Percentiles rank a stretch among this genome's conserved stretches.
phyloP scores from a whole-genome alignment of 1,140 invertebrate species.

The Dendroctonus valens region DNA sequence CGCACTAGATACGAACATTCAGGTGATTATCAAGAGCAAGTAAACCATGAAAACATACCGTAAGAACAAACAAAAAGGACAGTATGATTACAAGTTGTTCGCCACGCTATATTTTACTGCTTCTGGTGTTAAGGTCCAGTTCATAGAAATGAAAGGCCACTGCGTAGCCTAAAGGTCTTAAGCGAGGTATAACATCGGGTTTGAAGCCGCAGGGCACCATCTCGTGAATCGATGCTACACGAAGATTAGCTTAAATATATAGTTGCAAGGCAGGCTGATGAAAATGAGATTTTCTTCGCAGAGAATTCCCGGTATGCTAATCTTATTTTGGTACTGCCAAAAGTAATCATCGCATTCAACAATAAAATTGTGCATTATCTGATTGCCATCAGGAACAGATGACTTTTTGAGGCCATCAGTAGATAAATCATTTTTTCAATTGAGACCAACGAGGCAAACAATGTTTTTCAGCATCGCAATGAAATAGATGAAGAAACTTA shows the following conservation, averaged over 20 bases:
- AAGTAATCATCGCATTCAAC: too few species aligned
- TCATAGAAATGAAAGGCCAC: conserved; percentile 30
- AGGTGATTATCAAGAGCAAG: background rate
- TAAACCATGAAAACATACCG: conserved; percentile 11
- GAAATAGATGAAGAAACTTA: background rate
- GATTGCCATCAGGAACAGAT: too few species aligned
- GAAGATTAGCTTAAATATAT: conserved; percentile 29
- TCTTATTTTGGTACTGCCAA: too few species aligned
- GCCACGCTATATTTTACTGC: conserved; percentile 25
- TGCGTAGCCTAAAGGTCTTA: conserved; percentile 14
- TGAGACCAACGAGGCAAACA: too few species aligned
- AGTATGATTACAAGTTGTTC: conserved; percentile 21
- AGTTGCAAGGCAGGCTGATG: background rate
- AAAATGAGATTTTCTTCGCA: too few species aligned
- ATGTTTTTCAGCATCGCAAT: background rate
- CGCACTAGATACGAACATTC: background rate
- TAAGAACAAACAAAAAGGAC: conserved; percentile 6
- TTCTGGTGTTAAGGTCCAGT: conserved; percentile 34
- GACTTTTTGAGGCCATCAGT: too few species aligned
- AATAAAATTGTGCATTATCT: too few species aligned
- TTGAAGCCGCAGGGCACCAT: conserved; percentile 8
- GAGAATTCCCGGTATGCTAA: too few species aligned
- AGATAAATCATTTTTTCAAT: too few species aligned
- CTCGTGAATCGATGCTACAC: conserved; percentile 19
- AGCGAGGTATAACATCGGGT: conserved; percentile 15